phyloP scores from a whole-genome alignment of 2,797 vertebrate species.

The Ctenopoma multispine region DNA sequence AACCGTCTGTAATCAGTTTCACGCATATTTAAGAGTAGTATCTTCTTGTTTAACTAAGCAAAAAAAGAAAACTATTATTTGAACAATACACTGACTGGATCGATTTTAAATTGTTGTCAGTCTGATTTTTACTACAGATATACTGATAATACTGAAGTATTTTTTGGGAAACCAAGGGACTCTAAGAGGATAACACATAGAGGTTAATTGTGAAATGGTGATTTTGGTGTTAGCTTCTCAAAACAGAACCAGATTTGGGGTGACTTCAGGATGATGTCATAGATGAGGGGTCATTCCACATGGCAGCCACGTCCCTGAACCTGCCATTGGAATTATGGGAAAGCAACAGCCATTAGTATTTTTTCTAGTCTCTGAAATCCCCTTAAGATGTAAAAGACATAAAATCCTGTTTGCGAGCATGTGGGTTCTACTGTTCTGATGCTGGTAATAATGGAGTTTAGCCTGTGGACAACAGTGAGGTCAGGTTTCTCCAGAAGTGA shows the following conservation, averaged over 20 bases:
- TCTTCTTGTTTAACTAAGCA: background rate
- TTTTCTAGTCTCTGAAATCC: constrained; percentile 48
- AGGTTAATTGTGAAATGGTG: constrained; percentile 50
- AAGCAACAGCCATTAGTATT: constrained; percentile 80
- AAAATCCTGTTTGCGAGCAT: constrained; percentile 33
- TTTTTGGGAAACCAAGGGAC: constrained; percentile 38
- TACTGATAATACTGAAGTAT: constrained; percentile 58
- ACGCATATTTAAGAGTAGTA: background rate
- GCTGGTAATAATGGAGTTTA: constrained; percentile 50
- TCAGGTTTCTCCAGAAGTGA: constrained; percentile 16
- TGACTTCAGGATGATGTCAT: constrained; percentile 87
- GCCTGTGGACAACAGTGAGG: constrained; percentile 38
- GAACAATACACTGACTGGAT: constrained; percentile 55
- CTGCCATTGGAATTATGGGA: constrained; percentile 82
- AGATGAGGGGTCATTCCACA: constrained; percentile 87
- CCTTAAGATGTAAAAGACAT: constrained; percentile 47
- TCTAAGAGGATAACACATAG: constrained; percentile 54
- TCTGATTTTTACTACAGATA: constrained; percentile 44
- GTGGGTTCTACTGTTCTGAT: constrained; percentile 23
- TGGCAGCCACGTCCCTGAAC: constrained; percentile 88
- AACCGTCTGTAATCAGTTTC: background rate
- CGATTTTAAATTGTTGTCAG: constrained; percentile 53
- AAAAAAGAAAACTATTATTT: background rate
- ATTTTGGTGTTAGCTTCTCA: constrained; percentile 72
- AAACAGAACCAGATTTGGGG: constrained; percentile 71